A percentile compares a stretch with the other conserved stretches of the same genome.
Conservation (phyloP, 2,888 invertebrate species). For the Euclidia mi region DNA sequence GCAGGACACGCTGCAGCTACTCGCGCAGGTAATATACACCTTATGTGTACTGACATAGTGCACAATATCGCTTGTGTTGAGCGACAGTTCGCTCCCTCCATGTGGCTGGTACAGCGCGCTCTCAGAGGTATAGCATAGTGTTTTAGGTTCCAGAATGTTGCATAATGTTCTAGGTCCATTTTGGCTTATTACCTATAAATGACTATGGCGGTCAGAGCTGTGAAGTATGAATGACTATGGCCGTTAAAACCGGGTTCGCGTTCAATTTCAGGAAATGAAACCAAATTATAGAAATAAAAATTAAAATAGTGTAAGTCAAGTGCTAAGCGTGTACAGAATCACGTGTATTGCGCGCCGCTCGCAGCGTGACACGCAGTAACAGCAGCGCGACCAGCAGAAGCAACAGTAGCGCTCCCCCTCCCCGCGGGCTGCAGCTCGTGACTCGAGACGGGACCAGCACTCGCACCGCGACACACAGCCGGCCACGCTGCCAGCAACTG, state of each 20-base stretch:
- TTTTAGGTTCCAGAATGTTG: no score
- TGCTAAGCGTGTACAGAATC: no score
- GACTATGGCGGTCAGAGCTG: no score
- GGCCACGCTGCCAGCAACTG: conserved; percentile 92
- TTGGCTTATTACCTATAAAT: no score
- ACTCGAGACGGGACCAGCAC: conserved; percentile 79
- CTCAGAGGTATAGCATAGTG: conserved; percentile 95
- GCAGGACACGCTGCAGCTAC: conserved; percentile 69
- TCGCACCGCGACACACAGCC: conserved; percentile 90
- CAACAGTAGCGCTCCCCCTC: not conserved
- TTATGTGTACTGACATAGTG: no score
- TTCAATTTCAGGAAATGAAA: no score
- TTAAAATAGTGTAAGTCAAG: no score
- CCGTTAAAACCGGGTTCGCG: no score
- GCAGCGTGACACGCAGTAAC: not conserved
- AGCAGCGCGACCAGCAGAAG: not conserved
- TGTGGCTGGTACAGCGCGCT: conserved; percentile 98
- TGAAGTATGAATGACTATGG: no score
- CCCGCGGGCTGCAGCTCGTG: conserved; percentile 56
- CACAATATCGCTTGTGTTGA: no score
- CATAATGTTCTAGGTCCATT: no score
- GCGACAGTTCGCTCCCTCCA: conserved; percentile 99
- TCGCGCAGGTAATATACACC: conserved; percentile 76
- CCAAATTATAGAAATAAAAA: no score
- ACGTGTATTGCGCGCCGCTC: not conserved